Percentiles rank a stretch among this genome's conserved stretches.
These are phyloP conservation scores for Cricetomys ansorgei DNA, from an alignment of 2,113 vertebrate species.

Conservation along the genomic window DNA sequence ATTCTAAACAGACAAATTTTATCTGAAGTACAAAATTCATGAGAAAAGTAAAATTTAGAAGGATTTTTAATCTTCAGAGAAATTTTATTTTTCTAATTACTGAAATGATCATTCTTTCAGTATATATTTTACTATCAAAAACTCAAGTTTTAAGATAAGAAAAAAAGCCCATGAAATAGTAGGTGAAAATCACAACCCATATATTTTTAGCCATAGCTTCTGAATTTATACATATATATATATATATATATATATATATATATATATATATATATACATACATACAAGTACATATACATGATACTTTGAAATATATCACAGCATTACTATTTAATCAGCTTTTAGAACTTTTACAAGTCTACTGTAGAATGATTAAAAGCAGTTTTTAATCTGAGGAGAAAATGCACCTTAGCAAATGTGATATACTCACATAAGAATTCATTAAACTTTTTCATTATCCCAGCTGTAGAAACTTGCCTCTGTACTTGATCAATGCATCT, in stretches of 20 bases:
- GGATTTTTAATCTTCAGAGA: background rate
- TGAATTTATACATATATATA: background rate
- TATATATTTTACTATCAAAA: background rate
- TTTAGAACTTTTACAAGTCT: conserved; percentile 60
- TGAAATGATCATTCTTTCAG: background rate
- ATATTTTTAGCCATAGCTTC: background rate
- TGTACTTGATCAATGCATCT: conserved; percentile 67
- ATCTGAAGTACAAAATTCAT: background rate
- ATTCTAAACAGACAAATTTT: background rate
- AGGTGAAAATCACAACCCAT: background rate
- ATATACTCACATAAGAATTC: conserved; percentile 67
- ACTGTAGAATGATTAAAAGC: conserved; percentile 56
- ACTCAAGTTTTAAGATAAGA: conserved; percentile 5
- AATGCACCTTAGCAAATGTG: conserved; percentile 50
- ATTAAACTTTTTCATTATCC: conserved; percentile 71
- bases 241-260: too few species aligned
- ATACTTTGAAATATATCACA: conserved; percentile 38
- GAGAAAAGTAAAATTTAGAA: background rate
- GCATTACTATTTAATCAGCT: conserved; percentile 63
- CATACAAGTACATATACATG: too few species aligned
- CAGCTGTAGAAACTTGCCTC: conserved; percentile 30
- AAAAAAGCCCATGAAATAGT: background rate
- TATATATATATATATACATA: too few species aligned
- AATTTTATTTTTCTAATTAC: background rate
- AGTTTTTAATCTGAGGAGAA: conserved; percentile 60